Percentiles rank a stretch among this genome's conserved stretches.
Conservation (phyloP, 2,888 invertebrate species). For the Hirtodrosophila confusa region DNA sequence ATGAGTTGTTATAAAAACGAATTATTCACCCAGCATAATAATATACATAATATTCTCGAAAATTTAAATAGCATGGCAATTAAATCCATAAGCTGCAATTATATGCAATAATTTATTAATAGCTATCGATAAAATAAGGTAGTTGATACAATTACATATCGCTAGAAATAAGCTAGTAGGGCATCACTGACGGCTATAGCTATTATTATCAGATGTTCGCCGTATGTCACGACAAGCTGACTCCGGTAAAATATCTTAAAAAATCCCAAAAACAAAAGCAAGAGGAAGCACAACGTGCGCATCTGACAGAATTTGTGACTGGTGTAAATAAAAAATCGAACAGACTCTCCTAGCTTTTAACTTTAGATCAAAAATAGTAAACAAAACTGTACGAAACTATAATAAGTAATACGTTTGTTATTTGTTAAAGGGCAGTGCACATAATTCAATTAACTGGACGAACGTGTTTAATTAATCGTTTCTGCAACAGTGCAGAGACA, state of each 20-base stretch:
- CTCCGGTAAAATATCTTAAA: constrained; percentile 38
- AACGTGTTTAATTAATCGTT: constrained; percentile 30
- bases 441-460: constrained; percentile 5
- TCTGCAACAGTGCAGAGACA: constrained; percentile 41
- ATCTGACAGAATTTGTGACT: constrained; percentile 52
- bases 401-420: constrained; percentile 8
- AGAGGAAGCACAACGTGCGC: constrained; percentile 64
- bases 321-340: constrained; percentile 66
- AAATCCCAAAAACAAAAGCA: constrained; percentile 40
- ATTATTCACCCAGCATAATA: too few relatives aligned
- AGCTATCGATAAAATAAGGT: too few relatives aligned
- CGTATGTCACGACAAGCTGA: constrained; percentile 44
- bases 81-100: too few relatives aligned
- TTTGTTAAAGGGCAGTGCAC: constrained; percentile 1
- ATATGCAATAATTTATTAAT: too few relatives aligned
- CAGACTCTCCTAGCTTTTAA: constrained; percentile 19
- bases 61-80: too few relatives aligned
- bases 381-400: constrained; percentile 3
- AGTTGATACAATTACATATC: too few relatives aligned
- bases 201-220: constrained; percentile 48
- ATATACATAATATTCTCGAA: too few relatives aligned
- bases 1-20: too few relatives aligned
- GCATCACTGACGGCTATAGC: constrained; percentile 20
- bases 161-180: not conserved
- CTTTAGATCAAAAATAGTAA: constrained; percentile 28